phyloP scores from a whole-genome alignment of 2,888 invertebrate genomes.

The Thymelicus sylvestris region DNA sequence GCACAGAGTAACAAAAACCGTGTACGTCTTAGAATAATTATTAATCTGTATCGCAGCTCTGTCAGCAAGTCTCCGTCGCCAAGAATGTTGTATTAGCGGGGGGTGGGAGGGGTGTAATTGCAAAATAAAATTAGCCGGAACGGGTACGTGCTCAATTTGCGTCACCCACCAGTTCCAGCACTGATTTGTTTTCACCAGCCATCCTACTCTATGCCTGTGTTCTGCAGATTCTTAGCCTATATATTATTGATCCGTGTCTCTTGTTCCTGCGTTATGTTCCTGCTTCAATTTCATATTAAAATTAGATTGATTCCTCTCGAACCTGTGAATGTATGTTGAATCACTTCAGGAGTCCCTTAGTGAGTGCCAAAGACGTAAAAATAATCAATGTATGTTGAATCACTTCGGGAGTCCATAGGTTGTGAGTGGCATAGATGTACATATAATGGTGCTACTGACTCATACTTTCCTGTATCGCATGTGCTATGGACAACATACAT shows the following conservation, averaged over 20 bases:
- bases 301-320: no score
- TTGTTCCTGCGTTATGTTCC: constrained; percentile 56
- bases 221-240: constrained; percentile 76
- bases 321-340: background rate
- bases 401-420: no score
- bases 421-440: no score
- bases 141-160: constrained; percentile 85
- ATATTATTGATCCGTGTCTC: constrained; percentile 77
- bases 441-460: no score
- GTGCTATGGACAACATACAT: no score
- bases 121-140: constrained; percentile 85
- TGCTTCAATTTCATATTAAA: background rate
- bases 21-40: constrained; percentile 11
- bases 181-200: constrained; percentile 83
- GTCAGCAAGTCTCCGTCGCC: constrained; percentile 62
- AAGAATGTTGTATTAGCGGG: constrained; percentile 80
- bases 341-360: no score
- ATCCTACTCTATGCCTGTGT: constrained; percentile 55
- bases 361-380: no score
- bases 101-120: constrained; percentile 77
- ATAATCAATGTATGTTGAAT: background rate
- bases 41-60: constrained; percentile 41
- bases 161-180: constrained; percentile 81
- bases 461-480: no score
- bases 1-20: constrained; percentile 6